These are phyloP conservation scores for Leucopsar rothschildi DNA, from an alignment of 2,113 vertebrate genomes.

Conservation along the genomic window DNA sequence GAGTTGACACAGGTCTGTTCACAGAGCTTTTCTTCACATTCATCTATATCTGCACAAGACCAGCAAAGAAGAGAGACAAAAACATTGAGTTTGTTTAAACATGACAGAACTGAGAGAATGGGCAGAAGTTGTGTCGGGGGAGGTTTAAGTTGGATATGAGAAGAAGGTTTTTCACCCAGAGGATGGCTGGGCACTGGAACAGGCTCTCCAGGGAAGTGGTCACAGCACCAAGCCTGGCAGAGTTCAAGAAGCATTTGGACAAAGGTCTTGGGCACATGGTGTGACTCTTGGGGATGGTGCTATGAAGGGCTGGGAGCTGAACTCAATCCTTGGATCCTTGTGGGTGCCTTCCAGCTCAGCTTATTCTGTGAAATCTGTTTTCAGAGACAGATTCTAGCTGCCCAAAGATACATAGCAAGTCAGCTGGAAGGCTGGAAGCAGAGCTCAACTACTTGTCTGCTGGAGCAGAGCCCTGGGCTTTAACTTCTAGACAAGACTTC, in stretches of 20 bases:
- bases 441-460: neutral
- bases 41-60: conserved; percentile 83
- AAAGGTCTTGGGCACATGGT: neutral
- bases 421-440: conserved; percentile 1
- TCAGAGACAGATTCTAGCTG: conserved; percentile 13
- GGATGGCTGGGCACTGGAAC: neutral
- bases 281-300: neutral
- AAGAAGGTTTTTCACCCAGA: neutral
- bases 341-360: neutral
- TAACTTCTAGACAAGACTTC: neutral
- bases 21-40: conserved; percentile 84
- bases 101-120: neutral
- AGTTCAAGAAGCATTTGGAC: neutral
- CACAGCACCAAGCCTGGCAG: neutral
- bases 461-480: neutral
- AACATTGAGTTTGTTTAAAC: neutral
- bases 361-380: neutral
- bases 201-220: neutral
- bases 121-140: neutral
- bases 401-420: neutral
- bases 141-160: neutral
- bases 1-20: conserved; percentile 89
- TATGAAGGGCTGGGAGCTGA: neutral
- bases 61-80: neutral
- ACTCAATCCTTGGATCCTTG: neutral